These are phyloP conservation scores for Enteromius fasciolatus DNA, from an alignment of 2,797 vertebrate genomes.

Conservation along the genomic window DNA sequence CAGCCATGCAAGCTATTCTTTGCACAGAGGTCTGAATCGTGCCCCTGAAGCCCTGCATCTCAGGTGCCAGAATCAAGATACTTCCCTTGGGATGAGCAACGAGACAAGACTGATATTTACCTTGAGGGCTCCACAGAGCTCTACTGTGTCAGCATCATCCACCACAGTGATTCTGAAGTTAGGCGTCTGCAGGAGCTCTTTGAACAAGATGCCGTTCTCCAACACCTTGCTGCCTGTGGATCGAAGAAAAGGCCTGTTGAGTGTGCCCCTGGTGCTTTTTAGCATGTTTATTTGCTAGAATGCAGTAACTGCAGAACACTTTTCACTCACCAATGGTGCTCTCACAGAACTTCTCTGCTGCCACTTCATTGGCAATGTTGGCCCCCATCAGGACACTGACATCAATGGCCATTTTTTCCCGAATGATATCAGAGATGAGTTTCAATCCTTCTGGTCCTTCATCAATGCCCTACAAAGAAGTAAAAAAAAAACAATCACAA, in stretches of 20 bases:
- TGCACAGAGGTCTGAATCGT: not conserved
- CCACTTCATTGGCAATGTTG: constrained; percentile 91
- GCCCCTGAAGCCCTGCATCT: constrained; percentile 7
- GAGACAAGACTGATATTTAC: constrained; percentile 66
- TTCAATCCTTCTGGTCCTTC: constrained; percentile 87
- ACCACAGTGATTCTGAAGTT: constrained; percentile 93
- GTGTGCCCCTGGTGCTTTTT: not conserved
- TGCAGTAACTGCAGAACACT: not conserved
- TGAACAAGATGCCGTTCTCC: constrained; percentile 88
- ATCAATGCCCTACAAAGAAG: constrained; percentile 84
- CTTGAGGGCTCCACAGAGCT: constrained; percentile 92
- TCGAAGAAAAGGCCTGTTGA: constrained; percentile 13
- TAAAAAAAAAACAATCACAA: not conserved
- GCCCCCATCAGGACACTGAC: constrained; percentile 94
- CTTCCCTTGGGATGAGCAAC: constrained; percentile 39
- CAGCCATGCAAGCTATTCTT: not conserved
- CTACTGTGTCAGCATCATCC: constrained; percentile 89
- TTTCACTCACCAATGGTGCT: constrained; percentile 86
- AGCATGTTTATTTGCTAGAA: not conserved
- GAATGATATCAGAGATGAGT: constrained; percentile 92
- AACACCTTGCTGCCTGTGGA: constrained; percentile 83
- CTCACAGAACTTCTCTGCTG: constrained; percentile 92
- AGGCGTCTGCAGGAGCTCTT: constrained; percentile 90
- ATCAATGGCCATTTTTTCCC: constrained; percentile 91
- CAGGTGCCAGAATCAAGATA: not conserved